These are phyloP conservation scores for Callimorpha dominula DNA, from an alignment of 2,888 invertebrate genomes.

Conservation along the genomic window DNA sequence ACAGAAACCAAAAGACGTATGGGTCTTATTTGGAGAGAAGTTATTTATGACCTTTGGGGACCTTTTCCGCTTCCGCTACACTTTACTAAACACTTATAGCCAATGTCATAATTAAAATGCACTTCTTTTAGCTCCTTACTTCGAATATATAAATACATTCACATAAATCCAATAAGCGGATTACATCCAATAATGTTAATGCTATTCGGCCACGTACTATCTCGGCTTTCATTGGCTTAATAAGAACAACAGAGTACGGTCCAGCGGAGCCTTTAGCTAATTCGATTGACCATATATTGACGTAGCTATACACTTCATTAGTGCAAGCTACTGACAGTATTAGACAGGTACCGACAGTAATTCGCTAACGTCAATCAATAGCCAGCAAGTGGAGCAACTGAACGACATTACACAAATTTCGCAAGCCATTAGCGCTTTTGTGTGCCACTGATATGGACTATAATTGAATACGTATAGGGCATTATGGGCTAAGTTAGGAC, in stretches of 20 bases:
- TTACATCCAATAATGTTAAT: conserved; percentile 7
- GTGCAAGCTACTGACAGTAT: conserved; percentile 7
- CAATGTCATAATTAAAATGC: not conserved
- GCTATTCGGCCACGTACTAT: conserved; percentile 1
- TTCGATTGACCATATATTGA: conserved; percentile 11
- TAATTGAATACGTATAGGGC: conserved; percentile 36
- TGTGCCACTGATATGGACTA: conserved; percentile 21
- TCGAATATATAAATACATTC: not conserved
- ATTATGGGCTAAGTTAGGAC: conserved; percentile 26
- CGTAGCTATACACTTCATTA: conserved; percentile 10
- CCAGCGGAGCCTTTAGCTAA: conserved; percentile 8
- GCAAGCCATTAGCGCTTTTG: conserved; percentile 33
- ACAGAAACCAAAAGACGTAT: too few relatives aligned
- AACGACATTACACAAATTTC: conserved; percentile 21
- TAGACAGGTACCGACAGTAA: conserved; percentile 17
- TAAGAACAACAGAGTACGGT: conserved; percentile 17
- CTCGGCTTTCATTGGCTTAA: conserved; percentile 16
- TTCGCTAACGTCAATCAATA: conserved; percentile 21
- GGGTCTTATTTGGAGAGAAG: too few relatives aligned
- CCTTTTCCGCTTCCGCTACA: not conserved
- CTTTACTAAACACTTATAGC: not conserved
- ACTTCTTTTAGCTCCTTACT: not conserved
- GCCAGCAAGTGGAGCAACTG: conserved; percentile 4
- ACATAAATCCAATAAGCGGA: conserved; percentile 7
- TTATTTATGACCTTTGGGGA: too few relatives aligned